Conservation (phyloP, 1,140 invertebrate species). For the Thalassaphorura encarpata region DNA sequence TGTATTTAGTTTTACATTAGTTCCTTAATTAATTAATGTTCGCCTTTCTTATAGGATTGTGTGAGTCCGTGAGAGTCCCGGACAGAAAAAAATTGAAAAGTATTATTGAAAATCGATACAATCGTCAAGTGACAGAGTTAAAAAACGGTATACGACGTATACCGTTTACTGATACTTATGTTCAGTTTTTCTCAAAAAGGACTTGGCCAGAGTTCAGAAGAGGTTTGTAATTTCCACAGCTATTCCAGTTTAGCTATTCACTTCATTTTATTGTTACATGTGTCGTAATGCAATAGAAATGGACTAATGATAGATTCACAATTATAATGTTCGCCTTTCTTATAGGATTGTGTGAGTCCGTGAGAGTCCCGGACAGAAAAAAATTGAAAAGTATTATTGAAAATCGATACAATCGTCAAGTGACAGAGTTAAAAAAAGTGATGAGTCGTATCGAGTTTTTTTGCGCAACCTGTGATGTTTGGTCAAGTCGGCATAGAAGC, state of each 20-base stretch:
- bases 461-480: conserved; percentile 3
- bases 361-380: neutral
- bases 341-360: neutral
- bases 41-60: neutral
- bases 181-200: no score
- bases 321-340: no score
- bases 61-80: neutral
- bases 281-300: no score
- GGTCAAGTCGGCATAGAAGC: neutral
- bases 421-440: neutral
- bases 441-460: neutral
- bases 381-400: neutral
- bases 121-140: neutral
- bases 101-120: neutral
- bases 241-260: no score
- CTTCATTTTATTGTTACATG: no score
- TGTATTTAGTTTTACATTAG: no score
- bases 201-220: no score
- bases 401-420: neutral
- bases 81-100: neutral
- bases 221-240: no score
- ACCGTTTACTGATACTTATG: no score
- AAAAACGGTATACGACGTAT: neutral
- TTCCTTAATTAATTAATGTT: no score
- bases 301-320: no score